A percentile compares a stretch with the other conserved stretches of the same genome.
These are phyloP conservation scores for Thera britannica DNA, from an alignment of 2,888 invertebrate species.

Conservation along the genomic window DNA sequence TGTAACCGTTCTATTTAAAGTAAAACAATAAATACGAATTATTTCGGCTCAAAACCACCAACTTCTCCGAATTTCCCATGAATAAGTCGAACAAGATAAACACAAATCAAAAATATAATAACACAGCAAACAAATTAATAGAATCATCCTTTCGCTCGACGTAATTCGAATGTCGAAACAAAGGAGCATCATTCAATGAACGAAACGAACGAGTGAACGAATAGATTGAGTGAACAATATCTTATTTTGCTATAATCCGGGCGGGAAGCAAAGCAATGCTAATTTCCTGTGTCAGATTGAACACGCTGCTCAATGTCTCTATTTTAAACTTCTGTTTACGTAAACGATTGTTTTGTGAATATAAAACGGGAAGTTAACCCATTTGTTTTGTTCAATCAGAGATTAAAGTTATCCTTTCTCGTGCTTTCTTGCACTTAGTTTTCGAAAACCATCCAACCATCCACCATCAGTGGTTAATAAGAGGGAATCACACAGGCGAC, in stretches of 20 bases:
- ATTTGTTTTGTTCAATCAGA: conserved; percentile 40
- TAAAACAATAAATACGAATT: too few relatives aligned
- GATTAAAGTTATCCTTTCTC: conserved; percentile 30
- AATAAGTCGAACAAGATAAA: conserved; percentile 20
- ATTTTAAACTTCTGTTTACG: conserved; percentile 69
- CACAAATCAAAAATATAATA: conserved; percentile 34
- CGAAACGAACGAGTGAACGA: conserved; percentile 70
- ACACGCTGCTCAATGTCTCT: conserved; percentile 62
- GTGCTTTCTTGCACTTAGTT: not conserved
- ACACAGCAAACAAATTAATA: conserved; percentile 41
- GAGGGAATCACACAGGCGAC: too few relatives aligned
- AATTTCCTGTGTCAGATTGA: conserved; percentile 82
- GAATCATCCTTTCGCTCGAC: conserved; percentile 43
- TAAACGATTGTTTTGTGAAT: conserved; percentile 60
- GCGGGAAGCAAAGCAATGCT: conserved; percentile 76
- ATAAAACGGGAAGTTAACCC: conserved; percentile 51
- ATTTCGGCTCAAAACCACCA: too few relatives aligned
- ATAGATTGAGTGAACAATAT: conserved; percentile 82
- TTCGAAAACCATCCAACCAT: not conserved
- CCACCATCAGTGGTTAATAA: not conserved
- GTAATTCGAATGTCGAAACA: conserved; percentile 67
- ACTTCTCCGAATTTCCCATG: too few relatives aligned
- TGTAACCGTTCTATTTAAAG: too few relatives aligned
- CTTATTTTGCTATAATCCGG: conserved; percentile 82
- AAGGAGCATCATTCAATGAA: conserved; percentile 73